Percentiles rank a stretch among this genome's conserved stretches.
Conservation (phyloP, 2,888 invertebrate genomes). For the Pasiphila rectangulata region DNA sequence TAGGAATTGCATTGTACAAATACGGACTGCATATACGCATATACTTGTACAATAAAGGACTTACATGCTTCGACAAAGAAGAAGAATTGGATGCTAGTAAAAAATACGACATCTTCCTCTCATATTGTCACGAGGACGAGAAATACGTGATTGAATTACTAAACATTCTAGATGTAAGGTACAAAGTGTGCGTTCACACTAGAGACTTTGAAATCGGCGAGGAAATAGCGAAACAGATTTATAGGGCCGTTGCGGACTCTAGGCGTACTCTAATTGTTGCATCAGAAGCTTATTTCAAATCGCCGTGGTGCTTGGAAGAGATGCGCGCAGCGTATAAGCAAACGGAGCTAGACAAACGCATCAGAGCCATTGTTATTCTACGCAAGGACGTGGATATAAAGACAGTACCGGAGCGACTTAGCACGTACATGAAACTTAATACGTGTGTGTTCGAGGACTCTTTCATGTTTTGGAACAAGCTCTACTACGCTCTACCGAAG, state of each 20-base stretch:
- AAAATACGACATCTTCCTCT: neutral
- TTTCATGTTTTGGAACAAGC: neutral
- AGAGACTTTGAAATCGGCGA: neutral
- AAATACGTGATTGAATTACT: neutral
- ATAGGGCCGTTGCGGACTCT: neutral
- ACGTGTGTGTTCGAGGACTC: neutral
- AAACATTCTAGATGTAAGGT: neutral
- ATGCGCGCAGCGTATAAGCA: slow-evolving; percentile 1
- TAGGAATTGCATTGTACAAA: neutral
- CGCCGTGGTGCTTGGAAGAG: neutral
- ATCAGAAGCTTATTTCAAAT: neutral
- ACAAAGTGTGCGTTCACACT: neutral
- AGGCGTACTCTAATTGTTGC: neutral
- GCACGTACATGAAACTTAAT: neutral
- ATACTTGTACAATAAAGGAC: slow-evolving; percentile 1
- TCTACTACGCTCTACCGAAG: neutral
- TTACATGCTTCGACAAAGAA: neutral
- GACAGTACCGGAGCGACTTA: neutral
- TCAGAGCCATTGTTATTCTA: neutral
- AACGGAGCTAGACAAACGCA: neutral
- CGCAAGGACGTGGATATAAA: neutral
- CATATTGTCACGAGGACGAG: neutral
- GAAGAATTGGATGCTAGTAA: neutral
- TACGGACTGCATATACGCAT: neutral
- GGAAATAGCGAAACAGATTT: neutral